phyloP scores from a whole-genome alignment of 2,888 invertebrate species.

The Drosophila neotestacea region DNA sequence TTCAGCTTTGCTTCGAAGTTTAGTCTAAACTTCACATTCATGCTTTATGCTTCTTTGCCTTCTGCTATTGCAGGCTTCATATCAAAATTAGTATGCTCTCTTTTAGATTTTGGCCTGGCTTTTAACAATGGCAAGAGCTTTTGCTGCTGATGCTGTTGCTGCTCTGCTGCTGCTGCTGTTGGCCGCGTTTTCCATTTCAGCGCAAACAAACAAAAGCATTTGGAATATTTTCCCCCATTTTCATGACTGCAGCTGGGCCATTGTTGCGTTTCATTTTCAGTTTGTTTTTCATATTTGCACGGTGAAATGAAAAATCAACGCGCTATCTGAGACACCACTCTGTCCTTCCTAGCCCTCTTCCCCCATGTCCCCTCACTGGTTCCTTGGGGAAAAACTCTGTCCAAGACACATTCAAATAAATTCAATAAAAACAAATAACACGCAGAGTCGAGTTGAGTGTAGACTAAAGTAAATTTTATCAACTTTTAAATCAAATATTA shows the following conservation, averaged over 20 bases:
- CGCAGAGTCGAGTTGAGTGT: slow-evolving; percentile 61
- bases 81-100: slow-evolving; percentile 51
- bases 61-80: slow-evolving; percentile 29
- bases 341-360: not conserved
- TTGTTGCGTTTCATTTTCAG: slow-evolving; percentile 53
- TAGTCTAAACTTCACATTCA: slow-evolving; percentile 3
- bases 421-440: slow-evolving; percentile 74
- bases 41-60: slow-evolving; percentile 14
- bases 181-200: slow-evolving; percentile 68
- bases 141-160: slow-evolving; percentile 22
- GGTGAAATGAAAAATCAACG: slow-evolving; percentile 75
- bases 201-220: slow-evolving; percentile 72
- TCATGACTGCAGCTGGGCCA: slow-evolving; percentile 19
- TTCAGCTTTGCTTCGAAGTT: not conserved
- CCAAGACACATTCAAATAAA: slow-evolving; percentile 67
- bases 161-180: slow-evolving; percentile 30
- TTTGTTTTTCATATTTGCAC: slow-evolving; percentile 79
- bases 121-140: slow-evolving; percentile 52
- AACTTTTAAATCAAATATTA: slow-evolving; percentile 81
- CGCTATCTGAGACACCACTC: slow-evolving; percentile 52
- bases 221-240: slow-evolving; percentile 49
- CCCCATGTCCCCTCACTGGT: not conserved
- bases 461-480: slow-evolving; percentile 77
- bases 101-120: slow-evolving; percentile 25
- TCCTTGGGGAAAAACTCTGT: slow-evolving; percentile 12